phyloP scores from a whole-genome alignment of 2,888 invertebrate species.

The Agonopterix arenella region DNA sequence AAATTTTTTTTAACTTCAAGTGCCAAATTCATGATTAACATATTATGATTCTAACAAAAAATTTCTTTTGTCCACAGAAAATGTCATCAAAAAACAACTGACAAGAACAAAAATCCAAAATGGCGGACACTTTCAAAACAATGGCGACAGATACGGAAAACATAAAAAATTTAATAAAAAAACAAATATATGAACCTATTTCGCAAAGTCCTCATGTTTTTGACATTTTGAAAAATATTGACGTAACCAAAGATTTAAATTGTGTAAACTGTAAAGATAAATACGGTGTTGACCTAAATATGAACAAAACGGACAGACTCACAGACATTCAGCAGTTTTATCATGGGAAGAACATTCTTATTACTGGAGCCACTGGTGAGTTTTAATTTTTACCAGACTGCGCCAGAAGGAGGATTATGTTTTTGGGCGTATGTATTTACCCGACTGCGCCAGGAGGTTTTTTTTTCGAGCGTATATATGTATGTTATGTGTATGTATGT shows the following conservation, averaged over 20 bases:
- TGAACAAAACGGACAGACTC: constrained; percentile 28
- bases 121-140: constrained; percentile 16
- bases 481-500: no score
- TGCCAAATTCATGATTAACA: no score
- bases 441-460: no score
- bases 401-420: no score
- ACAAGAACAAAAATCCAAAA: constrained; percentile 18
- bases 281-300: constrained; percentile 26
- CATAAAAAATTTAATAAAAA: constrained; percentile 9
- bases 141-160: constrained; percentile 5
- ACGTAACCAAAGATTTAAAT: neutral
- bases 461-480: no score
- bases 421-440: no score
- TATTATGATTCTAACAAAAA: neutral
- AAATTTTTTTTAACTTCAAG: no score
- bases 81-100: constrained; percentile 11
- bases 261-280: constrained; percentile 10
- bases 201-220: neutral
- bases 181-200: constrained; percentile 1
- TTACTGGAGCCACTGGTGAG: constrained; percentile 79
- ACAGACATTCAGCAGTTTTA: constrained; percentile 77
- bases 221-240: constrained; percentile 2
- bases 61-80: constrained; percentile 29
- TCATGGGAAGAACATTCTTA: constrained; percentile 72
- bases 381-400: no score